Conservation (phyloP, 1,140 invertebrate genomes). For the Thrips palmi region DNA sequence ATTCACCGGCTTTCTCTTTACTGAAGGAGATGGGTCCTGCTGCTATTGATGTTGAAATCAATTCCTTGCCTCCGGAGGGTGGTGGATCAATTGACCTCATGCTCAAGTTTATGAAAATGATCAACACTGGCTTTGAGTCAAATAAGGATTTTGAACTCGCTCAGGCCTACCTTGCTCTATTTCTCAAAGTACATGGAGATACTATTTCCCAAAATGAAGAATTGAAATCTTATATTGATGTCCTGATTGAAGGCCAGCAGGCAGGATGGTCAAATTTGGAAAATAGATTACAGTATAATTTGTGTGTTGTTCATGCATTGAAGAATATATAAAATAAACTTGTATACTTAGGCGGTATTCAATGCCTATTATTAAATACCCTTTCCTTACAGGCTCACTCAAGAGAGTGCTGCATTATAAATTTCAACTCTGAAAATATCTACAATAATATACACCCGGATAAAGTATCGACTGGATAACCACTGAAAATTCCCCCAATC, state of each 20-base stretch:
- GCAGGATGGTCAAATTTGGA: constrained; percentile 47
- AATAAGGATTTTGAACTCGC: constrained; percentile 81
- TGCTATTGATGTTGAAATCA: constrained; percentile 77
- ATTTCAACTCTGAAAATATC: too few species aligned
- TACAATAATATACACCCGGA: too few species aligned
- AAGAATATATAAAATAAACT: too few species aligned
- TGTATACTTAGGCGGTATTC: too few species aligned
- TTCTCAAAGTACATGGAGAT: constrained; percentile 68
- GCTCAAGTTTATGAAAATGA: constrained; percentile 59
- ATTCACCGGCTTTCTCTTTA: constrained; percentile 38
- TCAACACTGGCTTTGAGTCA: constrained; percentile 48
- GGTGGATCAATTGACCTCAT: constrained; percentile 49
- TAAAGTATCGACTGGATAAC: too few species aligned
- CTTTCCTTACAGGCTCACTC: too few species aligned
- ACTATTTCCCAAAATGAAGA: constrained; percentile 33
- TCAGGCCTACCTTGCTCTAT: constrained; percentile 79
- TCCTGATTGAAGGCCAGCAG: constrained; percentile 35
- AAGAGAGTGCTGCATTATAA: too few species aligned
- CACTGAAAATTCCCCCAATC: too few species aligned
- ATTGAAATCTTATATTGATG: constrained; percentile 34
- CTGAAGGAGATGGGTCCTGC: constrained; percentile 72
- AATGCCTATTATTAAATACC: too few species aligned
- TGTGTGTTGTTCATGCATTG: too few species aligned
- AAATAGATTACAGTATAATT: constrained; percentile 50
- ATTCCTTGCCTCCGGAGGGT: constrained; percentile 49